Evolutionary conservation across 2,888 invertebrate species (phyloP), one percentile per base, ranked within the genome.

Genomic region (Auanema freiburgensis): DNA sequence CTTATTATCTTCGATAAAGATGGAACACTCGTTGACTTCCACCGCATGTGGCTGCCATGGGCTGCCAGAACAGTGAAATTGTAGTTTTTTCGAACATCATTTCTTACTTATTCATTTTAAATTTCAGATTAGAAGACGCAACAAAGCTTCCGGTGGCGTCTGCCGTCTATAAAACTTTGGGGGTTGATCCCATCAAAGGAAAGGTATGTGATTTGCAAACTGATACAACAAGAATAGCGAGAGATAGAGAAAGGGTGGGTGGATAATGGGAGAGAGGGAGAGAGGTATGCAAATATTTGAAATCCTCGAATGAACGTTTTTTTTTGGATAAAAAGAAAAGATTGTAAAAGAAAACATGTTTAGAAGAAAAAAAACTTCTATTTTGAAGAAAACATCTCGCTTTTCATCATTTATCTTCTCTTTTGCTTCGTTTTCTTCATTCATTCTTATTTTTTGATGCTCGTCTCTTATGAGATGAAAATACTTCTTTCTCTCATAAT

Each of bases 1-100:
- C 63, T 84, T 43, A 85, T 86, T 40, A 86, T 86, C 53, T 86
- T 86, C 77, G 86, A 86, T 77, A 86, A 86, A 74, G 86, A 86
- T 78, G 86, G 86, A 18, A 86, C 86, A 1, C 82, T 86, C 23
- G 84, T 86, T 53, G 86, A 86, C 65, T 86, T 86, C 70, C 84
- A 86, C 71, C 79, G 84, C 58, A 85, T 86, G 85, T 86, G 86
- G 86, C 80, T 83, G 52, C 85, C 85, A 23, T 86, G 85, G 85
- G 83, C 84, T 5, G 80, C 78, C 24, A 74, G 74, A 18, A 74
- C 85, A 6, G 82, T 83, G 25, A 66, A 76, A 67, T 57, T 76
- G 75, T 74, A 44, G 67, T 70, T 62, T 42, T 18, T 46, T 46
- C 11, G 16, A 21, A 46, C 2, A 8, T 46, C 11, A 46, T 11